phyloP scores from a whole-genome alignment of 2,888 invertebrate species.

The Spilarctia lutea region DNA sequence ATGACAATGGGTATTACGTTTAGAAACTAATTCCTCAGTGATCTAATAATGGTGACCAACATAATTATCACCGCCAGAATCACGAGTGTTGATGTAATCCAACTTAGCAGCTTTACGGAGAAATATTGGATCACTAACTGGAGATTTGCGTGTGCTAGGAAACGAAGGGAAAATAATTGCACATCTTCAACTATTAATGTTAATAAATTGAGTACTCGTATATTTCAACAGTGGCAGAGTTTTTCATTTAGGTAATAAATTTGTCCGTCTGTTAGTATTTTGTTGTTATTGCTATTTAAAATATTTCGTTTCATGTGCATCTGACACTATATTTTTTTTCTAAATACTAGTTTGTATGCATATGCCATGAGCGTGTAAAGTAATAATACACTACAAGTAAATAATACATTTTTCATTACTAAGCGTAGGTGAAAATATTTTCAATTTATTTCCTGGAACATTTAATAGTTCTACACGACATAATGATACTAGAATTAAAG shows the following conservation, averaged over 20 bases:
- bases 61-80: conserved; percentile 21
- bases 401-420: neutral
- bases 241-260: neutral
- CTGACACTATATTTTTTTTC: too few relatives aligned
- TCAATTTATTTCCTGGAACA: too few relatives aligned
- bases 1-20: conserved; percentile 7
- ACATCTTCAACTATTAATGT: neutral
- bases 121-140: conserved; percentile 40
- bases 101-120: conserved; percentile 32
- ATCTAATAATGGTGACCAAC: conserved; percentile 23
- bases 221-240: neutral
- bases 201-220: neutral
- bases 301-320: too few relatives aligned
- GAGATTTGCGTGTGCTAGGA: neutral
- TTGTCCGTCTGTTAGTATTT: too few relatives aligned
- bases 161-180: neutral
- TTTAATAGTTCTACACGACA: too few relatives aligned
- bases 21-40: conserved; percentile 12
- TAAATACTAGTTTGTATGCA: too few relatives aligned
- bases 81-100: conserved; percentile 30
- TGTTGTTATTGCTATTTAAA: too few relatives aligned
- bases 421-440: neutral
- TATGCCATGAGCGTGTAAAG: neutral
- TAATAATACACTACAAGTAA: neutral
- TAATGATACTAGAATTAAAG: neutral